Conservation (phyloP, 2,113 vertebrate genomes). For the Bufo bufo region DNA sequence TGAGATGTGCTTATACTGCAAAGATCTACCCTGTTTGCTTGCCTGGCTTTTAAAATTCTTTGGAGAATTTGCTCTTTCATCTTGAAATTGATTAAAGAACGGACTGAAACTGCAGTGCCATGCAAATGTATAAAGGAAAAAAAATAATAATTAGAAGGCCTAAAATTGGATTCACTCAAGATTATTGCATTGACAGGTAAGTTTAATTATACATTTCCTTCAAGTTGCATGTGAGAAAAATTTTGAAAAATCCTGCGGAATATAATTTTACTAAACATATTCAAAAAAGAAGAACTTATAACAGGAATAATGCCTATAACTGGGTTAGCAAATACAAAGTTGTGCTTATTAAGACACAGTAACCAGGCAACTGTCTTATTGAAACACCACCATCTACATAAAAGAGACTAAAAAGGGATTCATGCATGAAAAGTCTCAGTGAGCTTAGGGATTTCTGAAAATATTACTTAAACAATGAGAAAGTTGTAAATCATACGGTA, state of each 20-base stretch:
- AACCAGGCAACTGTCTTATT: not conserved
- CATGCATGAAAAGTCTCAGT: not conserved
- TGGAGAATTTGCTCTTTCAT: slow-evolving; percentile 22
- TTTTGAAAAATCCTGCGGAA: not conserved
- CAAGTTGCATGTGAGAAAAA: too few relatives aligned
- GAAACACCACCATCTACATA: not conserved
- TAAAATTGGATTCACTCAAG: not conserved
- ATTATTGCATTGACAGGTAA: slow-evolving; percentile 10
- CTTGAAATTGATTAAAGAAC: slow-evolving; percentile 29
- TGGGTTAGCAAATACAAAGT: not conserved
- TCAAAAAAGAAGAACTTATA: not conserved
- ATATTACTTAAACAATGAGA: too few relatives aligned
- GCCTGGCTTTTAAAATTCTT: slow-evolving; percentile 9
- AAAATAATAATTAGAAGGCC: slow-evolving; percentile 9
- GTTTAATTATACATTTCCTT: not conserved
- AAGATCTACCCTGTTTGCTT: slow-evolving; percentile 23
- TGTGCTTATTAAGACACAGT: not conserved
- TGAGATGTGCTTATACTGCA: slow-evolving; percentile 23
- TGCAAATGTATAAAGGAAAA: slow-evolving; percentile 16
- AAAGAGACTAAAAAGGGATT: not conserved
- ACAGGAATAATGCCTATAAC: not conserved
- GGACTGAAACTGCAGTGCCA: not conserved
- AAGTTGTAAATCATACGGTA: too few relatives aligned
- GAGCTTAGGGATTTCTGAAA: not conserved
- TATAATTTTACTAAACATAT: not conserved